Base-by-base conservation (phyloP, 2,888 invertebrate genomes). In the Unio pictorum region DNA sequence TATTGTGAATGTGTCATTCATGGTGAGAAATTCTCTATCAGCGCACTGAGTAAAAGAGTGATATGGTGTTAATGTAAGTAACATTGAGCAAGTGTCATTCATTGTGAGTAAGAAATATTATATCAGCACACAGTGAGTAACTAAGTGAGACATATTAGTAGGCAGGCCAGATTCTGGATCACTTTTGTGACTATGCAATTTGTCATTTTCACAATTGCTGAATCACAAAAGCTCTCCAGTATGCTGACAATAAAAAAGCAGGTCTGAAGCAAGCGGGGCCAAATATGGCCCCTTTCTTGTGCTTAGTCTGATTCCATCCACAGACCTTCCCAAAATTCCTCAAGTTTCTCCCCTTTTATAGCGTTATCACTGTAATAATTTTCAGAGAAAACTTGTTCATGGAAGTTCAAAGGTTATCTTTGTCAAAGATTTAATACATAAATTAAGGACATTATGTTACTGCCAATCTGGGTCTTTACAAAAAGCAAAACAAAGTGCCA, bases 131-230 rank as follows among this genome's bases (percentile, higher is more conserved):
- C n/a, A 7, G 65, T 26, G 34, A 57, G n/a, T 30, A 65, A 34
- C 23, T 17, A 23, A 28, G 64, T 56, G 23, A 5, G 61, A 54
- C 63, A n/a, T 23, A 58, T 23, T n/a, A 58, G n/a, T n/a, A 58
- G n/a, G 58, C 58, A 58, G 26, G 58, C n/a, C 26, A 26, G 23
- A 26, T 58, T n/a, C 58, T 58, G 89, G 92, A 92, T 92, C 92
- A 92, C 92, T 92, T 92, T 92, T 92, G 92, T 91, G 92, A 92
- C 92, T 92, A 92, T 92, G 92, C 92, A 92, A 92, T 92, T 92
- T 86, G 86, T 81, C 70, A 68, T 78, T 75, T 74, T 74, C 82
- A 88, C 90, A 92, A 92, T 91, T 91, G 91, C 91, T 91, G 90
- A 91, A 91, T 91, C 91, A 91, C 91, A 91, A 92, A 92, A 92